These are phyloP conservation scores for Platypus cylindrus DNA, from an alignment of 2,888 invertebrate species.

Conservation along the genomic window DNA sequence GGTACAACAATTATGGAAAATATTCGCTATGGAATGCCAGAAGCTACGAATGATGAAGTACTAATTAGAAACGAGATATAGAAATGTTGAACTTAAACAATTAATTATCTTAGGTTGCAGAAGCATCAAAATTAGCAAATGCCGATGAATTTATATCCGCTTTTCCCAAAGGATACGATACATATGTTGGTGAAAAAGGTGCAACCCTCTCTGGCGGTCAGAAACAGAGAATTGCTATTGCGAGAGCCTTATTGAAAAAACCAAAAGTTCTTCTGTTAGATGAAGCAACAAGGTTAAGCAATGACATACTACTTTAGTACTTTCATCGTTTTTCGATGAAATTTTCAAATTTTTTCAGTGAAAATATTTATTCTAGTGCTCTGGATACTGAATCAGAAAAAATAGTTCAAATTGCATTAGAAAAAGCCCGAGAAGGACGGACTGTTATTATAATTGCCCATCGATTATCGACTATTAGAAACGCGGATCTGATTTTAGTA, in stretches of 20 bases:
- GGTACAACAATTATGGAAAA: conserved; percentile 86
- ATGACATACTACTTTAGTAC: no score
- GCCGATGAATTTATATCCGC: conserved; percentile 77
- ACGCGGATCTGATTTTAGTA: conserved; percentile 87
- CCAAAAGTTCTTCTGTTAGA: conserved; percentile 81
- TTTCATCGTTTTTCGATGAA: background rate
- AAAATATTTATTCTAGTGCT: conserved; percentile 47
- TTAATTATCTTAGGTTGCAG: conserved; percentile 43
- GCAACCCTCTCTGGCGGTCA: conserved; percentile 90
- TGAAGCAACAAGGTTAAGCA: conserved; percentile 89
- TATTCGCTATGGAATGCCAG: conserved; percentile 76
- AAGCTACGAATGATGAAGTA: conserved; percentile 57
- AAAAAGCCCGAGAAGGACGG: conserved; percentile 66
- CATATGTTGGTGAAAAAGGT: conserved; percentile 81
- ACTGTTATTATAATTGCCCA: conserved; percentile 95
- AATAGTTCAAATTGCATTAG: conserved; percentile 78
- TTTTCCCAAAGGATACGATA: conserved; percentile 77
- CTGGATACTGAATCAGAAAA: conserved; percentile 87
- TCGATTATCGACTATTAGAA: conserved; percentile 78
- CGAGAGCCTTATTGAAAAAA: conserved; percentile 82
- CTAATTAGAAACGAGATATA: no score
- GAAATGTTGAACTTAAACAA: no score
- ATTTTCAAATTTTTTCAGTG: conserved; percentile 1
- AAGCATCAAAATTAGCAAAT: conserved; percentile 77
- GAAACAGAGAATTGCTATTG: conserved; percentile 90